Base-by-base conservation (phyloP, 2,797 vertebrate genomes). In the Eleutherodactylus coqui region DNA sequence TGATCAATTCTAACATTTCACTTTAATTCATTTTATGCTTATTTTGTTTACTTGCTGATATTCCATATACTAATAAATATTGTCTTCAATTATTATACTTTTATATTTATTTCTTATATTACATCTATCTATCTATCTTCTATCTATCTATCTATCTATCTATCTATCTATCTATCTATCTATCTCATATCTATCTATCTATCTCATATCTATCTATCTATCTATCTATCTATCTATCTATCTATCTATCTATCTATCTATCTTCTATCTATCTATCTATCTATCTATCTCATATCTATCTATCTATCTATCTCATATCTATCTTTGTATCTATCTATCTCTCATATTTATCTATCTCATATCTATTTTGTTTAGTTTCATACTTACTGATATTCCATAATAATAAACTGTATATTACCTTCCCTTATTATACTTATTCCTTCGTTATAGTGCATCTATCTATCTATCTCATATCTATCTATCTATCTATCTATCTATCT, bases 191-290 rank as follows among this genome's bases (percentile, higher is more conserved):
- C 24, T 10, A 58, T 58, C 24, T 58, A 27, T 58, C 24, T 58
- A n/a, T n/a, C n/a, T n/a, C n/a, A n/a, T 14, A 27, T n/a, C 24
- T 27, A 24, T 9, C 24, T n/a, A 58, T 58, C 24, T n/a, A 58
- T 7, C 55, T n/a, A 58, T 58, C 55, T 58, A 58, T 27, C 55
- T 27, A 58, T 58, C 55, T 58, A 27, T 58, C 55, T 58, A 58
- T n/a, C 47, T 7, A 49, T 49, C 47, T n/a, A 58, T 58, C n/a
- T 60, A 29, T 29, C n/a, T 27, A 60, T 62, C 10, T 16, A 62
- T 62, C 27, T 62, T 60, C n/a, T 47, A n/a, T n/a, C n/a, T n/a
- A n/a, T n/a, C n/a, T n/a, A 60, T 60, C 58, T 58, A 58, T 60
- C 58, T 29, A 60, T 29, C 58, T 60, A 60, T 60, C 10, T 16